Conservation (phyloP, 2,797 vertebrate species). For the Sylvilagus floridanus region DNA sequence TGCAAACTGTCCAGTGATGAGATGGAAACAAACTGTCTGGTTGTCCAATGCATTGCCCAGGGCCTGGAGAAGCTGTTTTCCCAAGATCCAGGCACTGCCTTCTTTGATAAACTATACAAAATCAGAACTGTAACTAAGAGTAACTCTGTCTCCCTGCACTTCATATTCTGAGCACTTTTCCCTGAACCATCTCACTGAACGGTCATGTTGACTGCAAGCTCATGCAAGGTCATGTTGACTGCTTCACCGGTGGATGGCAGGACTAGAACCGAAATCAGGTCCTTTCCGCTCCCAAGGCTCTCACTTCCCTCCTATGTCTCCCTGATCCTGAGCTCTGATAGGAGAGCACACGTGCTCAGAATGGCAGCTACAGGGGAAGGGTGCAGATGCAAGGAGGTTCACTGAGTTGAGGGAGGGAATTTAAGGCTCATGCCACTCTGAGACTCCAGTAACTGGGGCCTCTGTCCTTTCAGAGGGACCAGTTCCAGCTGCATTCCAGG, state of each 20-base stretch:
- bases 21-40: background rate
- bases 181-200: background rate
- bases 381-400: background rate
- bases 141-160: background rate
- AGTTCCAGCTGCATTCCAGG: background rate
- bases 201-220: background rate
- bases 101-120: background rate
- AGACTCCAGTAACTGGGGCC: background rate
- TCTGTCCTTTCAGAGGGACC: background rate
- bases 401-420: background rate
- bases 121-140: background rate
- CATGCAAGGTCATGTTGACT: too few species aligned
- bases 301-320: background rate
- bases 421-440: background rate
- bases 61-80: background rate
- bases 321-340: background rate
- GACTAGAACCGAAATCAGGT: background rate
- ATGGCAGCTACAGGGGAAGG: background rate
- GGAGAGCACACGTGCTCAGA: background rate
- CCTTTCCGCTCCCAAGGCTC: background rate
- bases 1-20: background rate
- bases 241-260: background rate
- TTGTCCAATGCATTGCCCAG: slow-evolving; percentile 7
- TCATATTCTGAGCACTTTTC: background rate
- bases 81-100: background rate